These are phyloP conservation scores for Charadrius vociferus DNA, from an alignment of 2,113 vertebrate genomes.

Conservation along the genomic window DNA sequence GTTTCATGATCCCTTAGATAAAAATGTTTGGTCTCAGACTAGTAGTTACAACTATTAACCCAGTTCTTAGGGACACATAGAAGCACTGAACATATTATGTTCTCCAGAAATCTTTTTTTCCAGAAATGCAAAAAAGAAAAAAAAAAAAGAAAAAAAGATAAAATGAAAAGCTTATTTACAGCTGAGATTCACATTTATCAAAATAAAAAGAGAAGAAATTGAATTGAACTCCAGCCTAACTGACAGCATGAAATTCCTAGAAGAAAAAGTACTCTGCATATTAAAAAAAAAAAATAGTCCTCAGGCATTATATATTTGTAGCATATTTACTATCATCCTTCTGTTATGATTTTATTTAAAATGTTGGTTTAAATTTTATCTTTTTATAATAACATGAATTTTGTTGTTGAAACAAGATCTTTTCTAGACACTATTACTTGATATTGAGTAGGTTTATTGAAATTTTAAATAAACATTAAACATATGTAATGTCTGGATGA, in stretches of 20 bases:
- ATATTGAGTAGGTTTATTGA: background rate
- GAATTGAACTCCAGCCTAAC: background rate
- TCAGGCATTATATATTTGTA: background rate
- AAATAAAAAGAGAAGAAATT: background rate
- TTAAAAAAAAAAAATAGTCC: background rate
- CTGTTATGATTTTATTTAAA: background rate
- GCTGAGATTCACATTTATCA: background rate
- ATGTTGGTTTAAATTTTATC: background rate
- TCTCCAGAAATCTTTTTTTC: background rate
- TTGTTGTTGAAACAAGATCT: background rate
- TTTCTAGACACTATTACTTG: background rate
- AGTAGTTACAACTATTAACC: background rate
- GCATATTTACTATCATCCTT: background rate
- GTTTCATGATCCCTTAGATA: background rate
- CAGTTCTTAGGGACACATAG: background rate
- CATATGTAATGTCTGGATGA: background rate
- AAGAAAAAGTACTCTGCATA: background rate
- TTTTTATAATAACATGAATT: background rate
- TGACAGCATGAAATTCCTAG: background rate
- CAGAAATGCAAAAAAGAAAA: background rate
- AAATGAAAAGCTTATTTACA: background rate
- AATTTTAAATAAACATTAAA: background rate
- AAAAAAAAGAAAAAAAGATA: too few relatives aligned
- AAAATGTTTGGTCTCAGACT: background rate
- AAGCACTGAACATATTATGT: background rate